Evolutionary conservation across 2,888 invertebrate genomes (phyloP).

Genomic region (Pediacus dermestoides): DNA sequence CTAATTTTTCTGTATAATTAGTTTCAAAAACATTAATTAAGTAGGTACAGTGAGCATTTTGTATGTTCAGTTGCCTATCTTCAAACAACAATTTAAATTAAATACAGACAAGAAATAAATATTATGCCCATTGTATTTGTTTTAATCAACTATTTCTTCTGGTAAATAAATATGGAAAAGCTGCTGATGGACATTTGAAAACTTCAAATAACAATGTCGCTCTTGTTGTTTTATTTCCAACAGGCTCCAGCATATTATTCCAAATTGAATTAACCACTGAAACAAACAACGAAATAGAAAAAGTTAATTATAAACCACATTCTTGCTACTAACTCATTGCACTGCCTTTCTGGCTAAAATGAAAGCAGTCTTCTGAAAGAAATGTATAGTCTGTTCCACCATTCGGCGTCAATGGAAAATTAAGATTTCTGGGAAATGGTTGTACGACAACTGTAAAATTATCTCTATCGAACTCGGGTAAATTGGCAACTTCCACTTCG

Average conservation of each 20-base stretch:
- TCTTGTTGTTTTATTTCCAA: conserved; percentile 49
- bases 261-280: conserved; percentile 57
- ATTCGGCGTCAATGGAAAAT: conserved; percentile 46
- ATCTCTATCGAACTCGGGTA: conserved; percentile 50
- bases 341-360: conserved; percentile 59
- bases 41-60: too few species aligned
- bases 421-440: conserved; percentile 49
- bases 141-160: conserved; percentile 39
- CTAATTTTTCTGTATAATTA: too few species aligned
- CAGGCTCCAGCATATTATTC: conserved; percentile 60
- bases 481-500: conserved; percentile 52
- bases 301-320: conserved; percentile 10
- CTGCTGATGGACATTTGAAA: conserved; percentile 52
- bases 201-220: conserved; percentile 34
- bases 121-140: too few species aligned
- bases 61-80: too few species aligned
- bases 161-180: conserved; percentile 51
- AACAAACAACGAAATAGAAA: conserved; percentile 22
- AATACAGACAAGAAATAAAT: too few species aligned
- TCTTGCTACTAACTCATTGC: conserved; percentile 50
- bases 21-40: too few species aligned
- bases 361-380: conserved; percentile 61
- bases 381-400: conserved; percentile 53
- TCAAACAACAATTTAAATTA: too few species aligned
- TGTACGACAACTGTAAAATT: conserved; percentile 60